Percentiles rank a stretch among this genome's conserved stretches.
These are phyloP conservation scores for Heliconius hortense DNA, from an alignment of 2,888 invertebrate genomes.

Conservation along the genomic window DNA sequence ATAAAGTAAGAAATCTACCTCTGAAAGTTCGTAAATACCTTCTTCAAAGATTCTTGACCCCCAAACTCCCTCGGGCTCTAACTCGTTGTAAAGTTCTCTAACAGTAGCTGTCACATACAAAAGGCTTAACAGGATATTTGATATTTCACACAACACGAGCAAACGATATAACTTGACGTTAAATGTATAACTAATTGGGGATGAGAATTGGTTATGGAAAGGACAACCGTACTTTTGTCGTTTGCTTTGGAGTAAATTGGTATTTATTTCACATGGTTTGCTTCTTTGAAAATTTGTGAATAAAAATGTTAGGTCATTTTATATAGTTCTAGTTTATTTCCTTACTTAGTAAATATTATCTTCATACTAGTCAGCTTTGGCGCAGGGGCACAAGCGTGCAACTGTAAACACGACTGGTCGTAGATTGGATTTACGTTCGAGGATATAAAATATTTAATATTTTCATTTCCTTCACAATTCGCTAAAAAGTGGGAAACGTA, in stretches of 20 bases:
- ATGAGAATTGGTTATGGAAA: conserved; percentile 11
- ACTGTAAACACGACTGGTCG: no score
- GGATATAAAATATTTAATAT: no score
- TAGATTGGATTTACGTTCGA: no score
- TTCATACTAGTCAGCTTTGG: no score
- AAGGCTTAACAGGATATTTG: conserved; percentile 30
- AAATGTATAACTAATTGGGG: conserved; percentile 14
- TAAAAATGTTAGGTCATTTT: neutral
- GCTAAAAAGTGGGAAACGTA: no score
- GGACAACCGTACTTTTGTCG: neutral
- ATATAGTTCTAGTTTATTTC: no score
- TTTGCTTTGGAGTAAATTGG: neutral
- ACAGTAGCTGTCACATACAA: conserved; percentile 19
- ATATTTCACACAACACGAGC: conserved; percentile 22
- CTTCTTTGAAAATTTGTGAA: neutral
- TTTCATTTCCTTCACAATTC: no score
- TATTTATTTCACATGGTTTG: neutral
- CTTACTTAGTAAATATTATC: no score
- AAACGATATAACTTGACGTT: conserved; percentile 3
- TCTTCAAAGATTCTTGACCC: conserved; percentile 25
- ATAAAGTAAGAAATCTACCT: conserved; percentile 5
- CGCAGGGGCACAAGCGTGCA: no score
- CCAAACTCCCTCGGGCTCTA: conserved; percentile 7
- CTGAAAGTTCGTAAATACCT: conserved; percentile 4
- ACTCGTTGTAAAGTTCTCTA: conserved; percentile 19